A percentile compares a stretch with the other conserved stretches of the same genome.
Conservation (phyloP, 2,113 vertebrate genomes). For the Hydropotes inermis region DNA sequence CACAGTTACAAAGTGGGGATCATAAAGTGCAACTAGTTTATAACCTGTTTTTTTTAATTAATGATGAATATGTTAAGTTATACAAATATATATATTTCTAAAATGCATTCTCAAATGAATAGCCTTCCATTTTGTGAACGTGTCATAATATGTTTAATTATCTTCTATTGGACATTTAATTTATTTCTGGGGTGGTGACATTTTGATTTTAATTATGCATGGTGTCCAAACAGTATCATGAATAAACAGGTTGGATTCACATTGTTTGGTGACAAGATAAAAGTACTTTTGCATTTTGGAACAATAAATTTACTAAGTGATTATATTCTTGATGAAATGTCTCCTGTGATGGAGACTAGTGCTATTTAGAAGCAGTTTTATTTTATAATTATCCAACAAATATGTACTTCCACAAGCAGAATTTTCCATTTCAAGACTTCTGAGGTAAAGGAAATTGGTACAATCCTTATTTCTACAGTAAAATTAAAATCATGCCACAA, state of each 20-base stretch:
- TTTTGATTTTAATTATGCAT: conserved; percentile 22
- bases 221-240: not conserved
- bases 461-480: conserved; percentile 56
- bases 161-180: not conserved
- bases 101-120: not conserved
- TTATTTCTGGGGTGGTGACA: conserved; percentile 9
- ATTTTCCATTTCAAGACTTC: conserved; percentile 47
- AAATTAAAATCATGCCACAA: conserved; percentile 49
- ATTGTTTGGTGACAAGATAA: not conserved
- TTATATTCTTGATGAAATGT: not conserved
- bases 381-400: conserved; percentile 38
- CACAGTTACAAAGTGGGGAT: not conserved
- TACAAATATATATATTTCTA: not conserved
- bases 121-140: conserved; percentile 7
- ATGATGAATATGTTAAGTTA: not conserved
- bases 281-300: conserved; percentile 1
- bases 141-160: not conserved
- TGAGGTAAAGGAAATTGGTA: conserved; percentile 55
- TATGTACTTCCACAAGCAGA: conserved; percentile 6
- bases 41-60: not conserved
- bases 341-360: not conserved
- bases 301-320: not conserved
- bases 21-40: not conserved
- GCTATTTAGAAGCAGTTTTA: conserved; percentile 47
- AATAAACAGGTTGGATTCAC: not conserved